Evolutionary conservation across 1,140 invertebrate species (phyloP).

Genomic region (Orchestia grillus): DNA sequence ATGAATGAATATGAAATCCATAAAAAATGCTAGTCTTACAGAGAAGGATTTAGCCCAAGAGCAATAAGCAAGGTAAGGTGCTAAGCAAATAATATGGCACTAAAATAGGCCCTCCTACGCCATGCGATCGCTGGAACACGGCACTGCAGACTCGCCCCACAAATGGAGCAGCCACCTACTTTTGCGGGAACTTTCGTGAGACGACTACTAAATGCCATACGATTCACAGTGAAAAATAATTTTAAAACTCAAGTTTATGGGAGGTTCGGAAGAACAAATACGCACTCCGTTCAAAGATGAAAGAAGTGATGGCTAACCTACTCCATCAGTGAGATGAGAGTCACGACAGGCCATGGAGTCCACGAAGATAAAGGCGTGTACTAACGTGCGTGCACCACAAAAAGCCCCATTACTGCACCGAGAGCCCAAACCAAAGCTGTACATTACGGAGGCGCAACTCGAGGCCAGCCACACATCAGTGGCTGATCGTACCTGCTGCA

Average conservation of each 20-base stretch:
- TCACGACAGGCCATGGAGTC: not conserved
- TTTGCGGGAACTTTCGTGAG: not conserved
- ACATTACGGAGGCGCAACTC: not conserved
- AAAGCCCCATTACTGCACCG: constrained; percentile 6
- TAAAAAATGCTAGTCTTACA: not conserved
- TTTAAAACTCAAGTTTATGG: not conserved
- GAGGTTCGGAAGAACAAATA: not conserved
- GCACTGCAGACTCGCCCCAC: not conserved
- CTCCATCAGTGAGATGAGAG: not conserved
- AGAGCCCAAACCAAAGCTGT: constrained; percentile 17
- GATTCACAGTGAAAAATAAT: not conserved
- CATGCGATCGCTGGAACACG: not conserved
- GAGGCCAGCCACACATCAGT: not conserved
- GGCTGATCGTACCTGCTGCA: constrained; percentile 58
- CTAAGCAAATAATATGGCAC: constrained; percentile 22
- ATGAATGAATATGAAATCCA: constrained; percentile 23
- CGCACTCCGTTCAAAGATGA: not conserved
- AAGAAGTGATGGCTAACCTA: not conserved
- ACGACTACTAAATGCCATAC: not conserved
- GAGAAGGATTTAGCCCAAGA: constrained; percentile 42
- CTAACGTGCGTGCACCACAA: not conserved
- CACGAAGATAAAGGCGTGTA: not conserved
- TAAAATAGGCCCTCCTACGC: constrained; percentile 1
- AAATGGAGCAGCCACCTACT: not conserved
- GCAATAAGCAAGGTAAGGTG: constrained; percentile 30